Base-by-base conservation (phyloP, 1,140 invertebrate species). In the Cyclargus thomasi region DNA sequence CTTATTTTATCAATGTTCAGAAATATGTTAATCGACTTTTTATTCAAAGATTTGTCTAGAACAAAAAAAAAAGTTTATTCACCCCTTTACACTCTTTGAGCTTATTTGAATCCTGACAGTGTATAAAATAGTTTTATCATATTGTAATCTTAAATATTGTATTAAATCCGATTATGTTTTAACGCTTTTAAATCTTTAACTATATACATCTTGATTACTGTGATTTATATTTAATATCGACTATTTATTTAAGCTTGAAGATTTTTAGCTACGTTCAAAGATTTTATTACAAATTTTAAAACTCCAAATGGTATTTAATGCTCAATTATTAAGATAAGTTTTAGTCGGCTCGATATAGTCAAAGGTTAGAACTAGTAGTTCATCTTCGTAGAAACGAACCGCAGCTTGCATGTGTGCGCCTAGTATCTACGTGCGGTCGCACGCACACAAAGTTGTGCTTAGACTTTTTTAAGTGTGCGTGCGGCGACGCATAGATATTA, bases 291-390 rank as follows among this genome's bases (percentile, higher is more conserved):
- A 59, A 59, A 20, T 20, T 59, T 59, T 59, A 22, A 59, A 59
- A 18, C 17, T 20, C 18, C 18, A 21, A 21, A 59, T 11, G 18
- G 20, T 59, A 59, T 59, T 59, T 59, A 59, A 59, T 59, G 55
- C 55, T 59, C 55, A 59, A 59, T 59, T 59, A 59, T 59, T 59
- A 59, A 59, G 18, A 20, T 59, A 59, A 59, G 55, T 59, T 59
- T 18, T 20, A 59, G 55, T 59, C 55, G 55, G 55, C 18, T 59
- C 55, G 18, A 59, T 59, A n/a, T n/a, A n/a, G n/a, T n/a, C n/a
- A n/a, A n/a, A n/a, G n/a, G n/a, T n/a, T n/a, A n/a, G n/a, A n/a
- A n/a, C n/a, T n/a, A n/a, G n/a, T n/a, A n/a, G n/a, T n/a, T n/a
- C n/a, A n/a, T n/a, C n/a, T n/a, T n/a, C n/a, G n/a, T n/a, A n/a